Evolutionary conservation across 2,797 vertebrate species (phyloP), one percentile per base, ranked within the genome.

Genomic region (Crypturellus tataupa): DNA sequence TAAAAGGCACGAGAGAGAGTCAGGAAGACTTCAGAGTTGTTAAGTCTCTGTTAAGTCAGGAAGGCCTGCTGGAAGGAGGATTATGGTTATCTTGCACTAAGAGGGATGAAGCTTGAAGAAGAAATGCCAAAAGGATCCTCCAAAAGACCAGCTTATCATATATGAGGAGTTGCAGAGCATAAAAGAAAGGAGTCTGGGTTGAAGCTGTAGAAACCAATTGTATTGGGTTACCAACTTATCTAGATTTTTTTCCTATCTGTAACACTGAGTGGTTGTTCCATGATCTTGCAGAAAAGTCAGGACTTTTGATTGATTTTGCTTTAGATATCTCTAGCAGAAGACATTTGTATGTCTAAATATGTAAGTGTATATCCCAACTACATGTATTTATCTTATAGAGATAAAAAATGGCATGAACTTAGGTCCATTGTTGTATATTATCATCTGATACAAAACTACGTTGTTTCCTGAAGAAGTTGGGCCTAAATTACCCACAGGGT

Each of bases 371-470:
- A 64, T 10, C 55, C 33, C 44, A 20, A 76, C 10, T 15, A 46
- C 19, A 16, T 37, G 12, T 79, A 9, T 47, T 72, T 70, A 53
- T 39, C 10, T 62, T 9, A 4, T 31, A 59, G 19, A 39, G 31
- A 55, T 31, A 55, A 70, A 72, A 12, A 24, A 0, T 44, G 10
- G 16, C 29, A 55, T 69, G 0, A 1, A 3, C 44, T 33, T 13
- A 20, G 16, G 29, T 42, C 25, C 1, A 1, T 10, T 51, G 19
- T 47, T 71, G 39, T 27, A 5, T 17, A 33, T 21, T 42, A 63
- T 21, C 19, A 49, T 73, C 46, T 80, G 75, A 35, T 35, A 73
- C 15, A 80, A 49, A 87, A 21, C 42, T 2, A 1, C 27, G 20
- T 46, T 31, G 14, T 70, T 90, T 94, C 39, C n/a, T 67, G 51